Evolutionary conservation across 1,140 invertebrate genomes (phyloP).

Genomic region (Yoshiicerus persimilis): DNA sequence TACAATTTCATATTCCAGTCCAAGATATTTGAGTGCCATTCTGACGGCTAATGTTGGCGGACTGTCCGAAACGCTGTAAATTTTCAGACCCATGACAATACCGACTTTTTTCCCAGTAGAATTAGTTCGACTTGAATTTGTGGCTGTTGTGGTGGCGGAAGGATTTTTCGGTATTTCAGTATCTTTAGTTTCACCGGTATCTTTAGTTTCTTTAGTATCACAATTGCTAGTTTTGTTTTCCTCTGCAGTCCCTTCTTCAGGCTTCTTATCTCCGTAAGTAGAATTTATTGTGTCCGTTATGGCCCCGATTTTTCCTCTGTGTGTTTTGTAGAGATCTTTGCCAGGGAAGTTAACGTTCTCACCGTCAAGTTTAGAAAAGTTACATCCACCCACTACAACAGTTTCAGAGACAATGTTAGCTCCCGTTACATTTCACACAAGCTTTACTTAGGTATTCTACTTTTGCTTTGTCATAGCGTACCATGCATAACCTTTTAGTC

Average conservation of each 20-base stretch:
- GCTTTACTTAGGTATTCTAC: not conserved
- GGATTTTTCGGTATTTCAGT: conserved; percentile 19
- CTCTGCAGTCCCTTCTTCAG: not conserved
- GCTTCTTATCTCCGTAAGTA: not conserved
- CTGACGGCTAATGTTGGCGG: conserved; percentile 71
- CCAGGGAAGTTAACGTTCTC: conserved; percentile 10
- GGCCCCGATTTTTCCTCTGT: conserved; percentile 17
- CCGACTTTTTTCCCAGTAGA: conserved; percentile 26
- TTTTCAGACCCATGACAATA: conserved; percentile 52
- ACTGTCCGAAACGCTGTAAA: conserved; percentile 72
- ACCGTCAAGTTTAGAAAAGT: not conserved
- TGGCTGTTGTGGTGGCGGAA: not conserved
- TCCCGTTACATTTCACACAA: not conserved
- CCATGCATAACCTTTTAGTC: not conserved
- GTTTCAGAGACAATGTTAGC: not conserved
- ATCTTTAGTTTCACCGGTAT: not conserved
- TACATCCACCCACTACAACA: conserved; percentile 38
- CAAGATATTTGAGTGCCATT: conserved; percentile 65
- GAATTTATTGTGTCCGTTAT: not conserved
- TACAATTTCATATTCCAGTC: conserved; percentile 60
- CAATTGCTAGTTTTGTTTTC: not conserved
- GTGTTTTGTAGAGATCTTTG: conserved; percentile 22
- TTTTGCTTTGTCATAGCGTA: not conserved
- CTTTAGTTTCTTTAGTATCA: not conserved
- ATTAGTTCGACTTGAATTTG: conserved; percentile 13